Percentiles rank a stretch among this genome's conserved stretches.
Conservation (phyloP, 2,888 invertebrate genomes). For the Heliconius ismenius region DNA sequence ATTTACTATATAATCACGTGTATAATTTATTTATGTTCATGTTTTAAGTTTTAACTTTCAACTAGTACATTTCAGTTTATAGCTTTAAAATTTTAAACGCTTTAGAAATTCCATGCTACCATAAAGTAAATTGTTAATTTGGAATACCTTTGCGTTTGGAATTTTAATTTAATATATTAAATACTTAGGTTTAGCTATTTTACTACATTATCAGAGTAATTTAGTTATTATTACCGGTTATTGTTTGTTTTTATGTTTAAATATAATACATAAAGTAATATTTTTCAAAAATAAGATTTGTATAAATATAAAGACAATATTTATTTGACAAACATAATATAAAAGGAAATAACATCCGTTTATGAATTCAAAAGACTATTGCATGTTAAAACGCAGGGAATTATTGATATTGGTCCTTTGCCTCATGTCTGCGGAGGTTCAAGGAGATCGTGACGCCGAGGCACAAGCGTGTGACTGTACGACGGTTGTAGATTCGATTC, state of each 20-base stretch:
- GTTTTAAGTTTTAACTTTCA: not conserved
- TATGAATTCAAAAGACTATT: conserved; percentile 5
- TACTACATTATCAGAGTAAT: not conserved
- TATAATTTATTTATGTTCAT: not conserved
- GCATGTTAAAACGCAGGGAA: not conserved
- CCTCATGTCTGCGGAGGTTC: too few species aligned
- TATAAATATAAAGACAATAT: not conserved
- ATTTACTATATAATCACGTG: not conserved
- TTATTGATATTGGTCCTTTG: conserved; percentile 17
- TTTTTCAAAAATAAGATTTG: not conserved
- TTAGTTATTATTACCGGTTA: not conserved
- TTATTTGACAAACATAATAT: not conserved
- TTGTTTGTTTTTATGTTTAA: not conserved
- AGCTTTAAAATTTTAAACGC: not conserved
- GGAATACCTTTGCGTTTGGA: conserved; percentile 7
- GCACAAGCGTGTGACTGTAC: too few species aligned
- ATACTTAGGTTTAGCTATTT: not conserved
- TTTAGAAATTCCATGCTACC: not conserved
- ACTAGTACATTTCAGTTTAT: not conserved
- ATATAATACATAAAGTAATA: not conserved
- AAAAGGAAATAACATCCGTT: not conserved
- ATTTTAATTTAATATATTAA: conserved; percentile 10
- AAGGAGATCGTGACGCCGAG: too few species aligned
- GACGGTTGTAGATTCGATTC: too few species aligned
- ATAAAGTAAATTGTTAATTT: conserved; percentile 1